phyloP scores from a whole-genome alignment of 2,888 invertebrate genomes.

The Oscheius onirici region DNA sequence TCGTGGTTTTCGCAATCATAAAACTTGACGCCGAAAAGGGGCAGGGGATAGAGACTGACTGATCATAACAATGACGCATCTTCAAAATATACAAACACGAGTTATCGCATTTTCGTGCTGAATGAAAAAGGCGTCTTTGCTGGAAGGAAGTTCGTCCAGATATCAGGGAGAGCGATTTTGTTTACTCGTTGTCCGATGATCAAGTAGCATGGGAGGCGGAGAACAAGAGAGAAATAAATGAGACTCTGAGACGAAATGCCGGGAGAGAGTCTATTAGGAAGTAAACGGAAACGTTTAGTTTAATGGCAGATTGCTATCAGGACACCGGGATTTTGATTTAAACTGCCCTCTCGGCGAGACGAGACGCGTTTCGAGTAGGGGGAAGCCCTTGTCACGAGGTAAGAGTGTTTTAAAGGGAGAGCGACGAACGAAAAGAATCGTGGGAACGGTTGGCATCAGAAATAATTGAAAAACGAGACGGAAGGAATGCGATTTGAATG shows the following conservation, averaged over 20 bases:
- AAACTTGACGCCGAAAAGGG: not conserved
- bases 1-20: slow-evolving; percentile 1
- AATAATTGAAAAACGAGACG: not conserved
- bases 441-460: not conserved
- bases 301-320: slow-evolving; percentile 18
- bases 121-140: too few relatives aligned
- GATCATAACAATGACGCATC: slow-evolving; percentile 14
- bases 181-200: not conserved
- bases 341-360: slow-evolving; percentile 1
- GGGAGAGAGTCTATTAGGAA: slow-evolving; percentile 18
- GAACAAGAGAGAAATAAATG: not conserved
- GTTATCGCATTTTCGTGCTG: slow-evolving; percentile 1
- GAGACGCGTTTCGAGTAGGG: slow-evolving; percentile 1
- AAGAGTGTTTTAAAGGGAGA: not conserved
- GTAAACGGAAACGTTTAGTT: slow-evolving; percentile 19
- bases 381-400: not conserved
- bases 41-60: not conserved
- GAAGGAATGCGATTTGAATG: not conserved
- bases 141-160: slow-evolving; percentile 11
- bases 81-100: not conserved
- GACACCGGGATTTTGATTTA: not conserved
- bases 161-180: slow-evolving; percentile 11
- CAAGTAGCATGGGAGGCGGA: not conserved
- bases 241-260: not conserved
- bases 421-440: not conserved